Evolutionary conservation across 2,888 invertebrate species (phyloP), one percentile per base, ranked within the genome.

Genomic region (Lamproptera curius): DNA sequence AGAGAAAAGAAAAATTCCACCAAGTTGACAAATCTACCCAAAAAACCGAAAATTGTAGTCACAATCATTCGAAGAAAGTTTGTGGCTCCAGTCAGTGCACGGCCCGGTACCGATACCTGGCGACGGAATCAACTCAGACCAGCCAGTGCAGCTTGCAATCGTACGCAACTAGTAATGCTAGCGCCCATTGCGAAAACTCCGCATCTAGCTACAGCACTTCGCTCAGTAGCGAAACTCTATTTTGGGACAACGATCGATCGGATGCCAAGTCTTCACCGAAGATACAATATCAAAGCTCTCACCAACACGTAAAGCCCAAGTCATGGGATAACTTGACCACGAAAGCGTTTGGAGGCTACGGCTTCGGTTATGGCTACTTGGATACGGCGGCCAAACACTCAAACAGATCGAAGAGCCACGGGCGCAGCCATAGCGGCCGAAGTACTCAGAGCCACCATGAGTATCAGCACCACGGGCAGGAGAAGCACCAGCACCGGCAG

Each of bases 301-400:
- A 87, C 51, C 84, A 81, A 55, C 78, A 87, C 44, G 76, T 70
- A 0, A 96, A 96, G 66, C 96, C 96, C 0, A 96, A 96, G 71
- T 96, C 95, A 0, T 96, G 96, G 95, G 96, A 96, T 69, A 96
- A 96, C 76, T 81, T 96, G 45, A 93, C 95, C 0, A 95, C 95
- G 1, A 95, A 95, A 79, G 93, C 94, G 0, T 93, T 94, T 57
- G 95, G 95, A 0, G 95, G 95, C 0, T 95, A 96, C 57, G 95
- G 95, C 2, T 95, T 95, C 62, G 95, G 95, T 1, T 96, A 95
- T 63, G 95, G 95, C 5, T 95, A 95, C 63, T 78, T 94, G 45
- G 95, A 95, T 61, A 92, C 93, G 0, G 82, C 68, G 37, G 70
- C 67, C 16, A 84, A 89, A 58, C 78, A 85, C 48, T 56, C 74